Evolutionary conservation across 1,140 invertebrate species (phyloP), one percentile per base, ranked within the genome.

Genomic region (Musca vetustissima): DNA sequence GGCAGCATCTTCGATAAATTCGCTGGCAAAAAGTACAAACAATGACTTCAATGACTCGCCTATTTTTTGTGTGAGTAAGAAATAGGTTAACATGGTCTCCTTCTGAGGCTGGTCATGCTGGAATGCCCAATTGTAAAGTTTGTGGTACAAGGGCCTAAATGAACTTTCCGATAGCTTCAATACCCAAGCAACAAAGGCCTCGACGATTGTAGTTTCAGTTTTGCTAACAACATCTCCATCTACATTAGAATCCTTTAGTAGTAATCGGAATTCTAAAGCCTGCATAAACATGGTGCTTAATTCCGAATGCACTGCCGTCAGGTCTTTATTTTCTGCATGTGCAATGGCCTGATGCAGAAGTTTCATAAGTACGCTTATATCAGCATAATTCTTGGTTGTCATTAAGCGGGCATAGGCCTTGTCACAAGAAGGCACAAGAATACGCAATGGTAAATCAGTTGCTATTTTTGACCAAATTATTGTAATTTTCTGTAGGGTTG

Each of bases 1-100:
- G 0, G 92, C 89, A 1, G 92, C 89, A 77, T 95, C 91, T 74
- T 91, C 89, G 0, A 97, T 83, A 72, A 97, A 91, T 74, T 93
- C 90, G 6, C 90, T 91, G 59, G 94, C 94, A 81, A 98, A 97
- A 24, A 95, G 82, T 1, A 94, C 89, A 80, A 98, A 98, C 0
- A 98, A 83, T 22, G 92, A 92, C 81, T 95, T 94, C 9, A 98
- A 82, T 64, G 88, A 89, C 57, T 93, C 89, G 0, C 94, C 93
- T 67, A 97, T 89, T 22, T 87, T 89, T 64, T 86, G 87, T 52
- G 91, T 91, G 28, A 96, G 77, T 76, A 90, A 89, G 81, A 82
- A 88, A 79, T 84, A 85, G 25, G 83, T 84, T 6, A 83, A 69
- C 4, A 74, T 71, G 1, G 74, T 72, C 59, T 78, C 77, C 66